Base-by-base conservation (phyloP, 2,113 vertebrate genomes). In the Triplophysa rosa region DNA sequence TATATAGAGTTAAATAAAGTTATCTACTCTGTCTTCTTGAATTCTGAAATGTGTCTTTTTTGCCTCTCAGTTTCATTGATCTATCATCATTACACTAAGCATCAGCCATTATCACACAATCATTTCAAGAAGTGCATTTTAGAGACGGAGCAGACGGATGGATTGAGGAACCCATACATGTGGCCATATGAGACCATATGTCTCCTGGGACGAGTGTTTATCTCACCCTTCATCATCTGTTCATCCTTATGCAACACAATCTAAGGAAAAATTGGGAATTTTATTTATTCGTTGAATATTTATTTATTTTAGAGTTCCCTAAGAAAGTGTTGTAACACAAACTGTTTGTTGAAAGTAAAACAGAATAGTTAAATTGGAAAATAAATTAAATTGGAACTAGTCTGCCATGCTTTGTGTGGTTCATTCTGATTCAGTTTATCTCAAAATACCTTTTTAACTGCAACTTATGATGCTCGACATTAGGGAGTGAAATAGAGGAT, bases 121-220 rank as follows among this genome's bases (percentile, higher is more conserved):
- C 71, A 70, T 82, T 67, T 71, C 70, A 80, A 84, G 80, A 82
- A 84, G 62, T 65, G 42, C 62, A 52, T 65, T 77, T 64, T 77
- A 77, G 62, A 77, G 73, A 61, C 52, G 73, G 26, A 77, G 72
- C 72, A 74, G 72, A 74, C 72, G 26, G 74, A 54, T 77, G 62
- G 14, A 64, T 77, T 77, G 74, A 52, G 78, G 84, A 21, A 66
- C 77, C 45, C 62, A 67, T 82, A 84, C 80, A 84, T n/a, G 80
- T 82, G 75, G 75, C 78, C 83, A 88, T 88, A 82, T 26, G 86
- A 89, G 90, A 89, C 86, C 87, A 64, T 77, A 24, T 47, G 84
- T 90, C 89, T 88, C 90, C 70, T 74, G 87, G 84, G 90, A 87
- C 79, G 45, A 65, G 69, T 85, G 88, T 90, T 90, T 89, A 87